phyloP scores from a whole-genome alignment of 2,797 vertebrate species.

The Geotrypetes seraphini region DNA sequence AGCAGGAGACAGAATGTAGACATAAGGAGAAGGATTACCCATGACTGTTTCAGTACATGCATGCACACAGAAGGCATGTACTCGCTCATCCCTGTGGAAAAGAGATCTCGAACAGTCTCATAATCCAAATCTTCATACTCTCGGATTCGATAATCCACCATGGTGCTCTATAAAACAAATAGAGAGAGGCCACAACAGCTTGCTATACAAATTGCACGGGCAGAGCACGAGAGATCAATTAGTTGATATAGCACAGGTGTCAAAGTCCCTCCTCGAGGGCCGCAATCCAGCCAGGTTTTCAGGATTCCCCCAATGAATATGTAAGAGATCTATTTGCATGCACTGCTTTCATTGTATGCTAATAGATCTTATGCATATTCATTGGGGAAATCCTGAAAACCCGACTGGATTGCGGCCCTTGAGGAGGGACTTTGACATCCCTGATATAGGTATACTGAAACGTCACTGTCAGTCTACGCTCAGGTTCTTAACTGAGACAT shows the following conservation, averaged over 20 bases:
- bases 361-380: too few relatives aligned
- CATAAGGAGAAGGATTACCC: constrained; percentile 51
- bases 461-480: neutral
- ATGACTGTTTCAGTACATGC: constrained; percentile 19
- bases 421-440: too few relatives aligned
- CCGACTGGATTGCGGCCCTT: too few relatives aligned
- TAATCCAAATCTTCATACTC: constrained; percentile 9
- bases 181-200: neutral
- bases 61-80: constrained; percentile 13
- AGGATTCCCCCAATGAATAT: too few relatives aligned
- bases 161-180: neutral
- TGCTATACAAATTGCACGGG: neutral
- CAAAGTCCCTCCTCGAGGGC: too few relatives aligned
- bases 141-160: constrained; percentile 9
- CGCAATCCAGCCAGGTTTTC: too few relatives aligned
- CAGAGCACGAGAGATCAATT: fast-evolving
- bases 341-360: too few relatives aligned
- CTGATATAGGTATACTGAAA: too few relatives aligned
- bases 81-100: constrained; percentile 19
- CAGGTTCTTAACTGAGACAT: too few relatives aligned
- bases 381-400: too few relatives aligned
- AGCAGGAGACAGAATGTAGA: constrained; percentile 56
- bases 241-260: too few relatives aligned
- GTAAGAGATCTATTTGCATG: too few relatives aligned
- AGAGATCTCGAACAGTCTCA: constrained; percentile 9